These are phyloP conservation scores for Danaus melanippus DNA, from an alignment of 1,140 invertebrate genomes.

Conservation along the genomic window DNA sequence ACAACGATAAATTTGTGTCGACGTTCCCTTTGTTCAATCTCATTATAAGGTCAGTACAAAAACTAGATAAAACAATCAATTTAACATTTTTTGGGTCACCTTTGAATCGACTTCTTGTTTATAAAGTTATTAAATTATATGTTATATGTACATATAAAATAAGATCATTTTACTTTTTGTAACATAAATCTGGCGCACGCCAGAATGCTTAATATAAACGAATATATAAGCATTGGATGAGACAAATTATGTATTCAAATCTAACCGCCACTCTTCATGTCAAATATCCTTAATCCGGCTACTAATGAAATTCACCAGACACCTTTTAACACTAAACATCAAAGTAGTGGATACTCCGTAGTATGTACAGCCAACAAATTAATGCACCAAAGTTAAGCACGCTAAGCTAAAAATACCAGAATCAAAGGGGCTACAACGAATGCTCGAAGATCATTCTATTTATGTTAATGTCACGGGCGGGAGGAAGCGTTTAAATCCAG, in stretches of 20 bases:
- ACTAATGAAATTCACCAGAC: conserved; percentile 62
- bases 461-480: conserved; percentile 71
- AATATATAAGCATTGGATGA: too few species aligned
- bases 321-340: conserved; percentile 63
- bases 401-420: conserved; percentile 62
- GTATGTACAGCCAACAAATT: conserved; percentile 59
- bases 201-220: too few species aligned
- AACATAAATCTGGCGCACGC: too few species aligned
- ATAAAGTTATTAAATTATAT: too few species aligned
- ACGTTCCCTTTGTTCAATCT: conserved; percentile 26
- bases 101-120: too few species aligned
- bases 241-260: too few species aligned
- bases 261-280: conserved; percentile 6
- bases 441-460: conserved; percentile 69
- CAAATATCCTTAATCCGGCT: conserved; percentile 24
- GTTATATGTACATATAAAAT: too few species aligned
- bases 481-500: conserved; percentile 72
- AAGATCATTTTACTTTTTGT: too few species aligned
- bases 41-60: too few species aligned
- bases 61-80: too few species aligned
- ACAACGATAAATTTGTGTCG: conserved; percentile 39
- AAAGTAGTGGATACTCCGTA: conserved; percentile 54
- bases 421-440: conserved; percentile 64
- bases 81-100: too few species aligned
- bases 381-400: conserved; percentile 63